Percentiles rank a stretch among this genome's conserved stretches.
These are phyloP conservation scores for Sebastes glaucus DNA, from an alignment of 2,797 vertebrate species.

Conservation along the genomic window DNA sequence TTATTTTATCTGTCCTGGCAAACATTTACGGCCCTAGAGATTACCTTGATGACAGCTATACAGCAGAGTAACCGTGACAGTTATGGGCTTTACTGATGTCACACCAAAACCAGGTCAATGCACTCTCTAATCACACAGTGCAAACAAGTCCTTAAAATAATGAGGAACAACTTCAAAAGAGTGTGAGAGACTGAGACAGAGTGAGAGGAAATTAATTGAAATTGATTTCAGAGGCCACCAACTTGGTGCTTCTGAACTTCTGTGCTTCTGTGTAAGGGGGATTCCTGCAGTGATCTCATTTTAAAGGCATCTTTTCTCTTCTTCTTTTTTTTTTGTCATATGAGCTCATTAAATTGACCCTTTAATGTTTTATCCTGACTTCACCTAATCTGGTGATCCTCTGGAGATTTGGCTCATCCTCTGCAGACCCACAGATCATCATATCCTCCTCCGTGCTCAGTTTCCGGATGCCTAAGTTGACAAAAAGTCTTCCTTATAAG, in stretches of 20 bases:
- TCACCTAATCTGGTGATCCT: slow-evolving; percentile 58
- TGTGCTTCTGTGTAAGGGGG: slow-evolving; percentile 45
- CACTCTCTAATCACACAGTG: slow-evolving; percentile 15
- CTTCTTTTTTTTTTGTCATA: slow-evolving; percentile 1
- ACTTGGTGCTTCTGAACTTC: slow-evolving; percentile 11
- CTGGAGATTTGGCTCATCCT: slow-evolving; percentile 32
- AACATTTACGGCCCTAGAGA: slow-evolving; percentile 44
- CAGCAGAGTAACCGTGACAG: not conserved
- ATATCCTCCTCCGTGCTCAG: not conserved
- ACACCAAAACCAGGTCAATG: not conserved
- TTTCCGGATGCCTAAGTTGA: slow-evolving; percentile 4
- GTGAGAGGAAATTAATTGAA: not conserved
- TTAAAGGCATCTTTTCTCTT: slow-evolving; percentile 26
- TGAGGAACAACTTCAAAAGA: slow-evolving; percentile 28
- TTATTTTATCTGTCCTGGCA: slow-evolving; percentile 28
- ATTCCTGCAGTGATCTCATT: slow-evolving; percentile 60
- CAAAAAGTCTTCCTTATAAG: slow-evolving; percentile 63
- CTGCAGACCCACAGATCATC: slow-evolving; percentile 2
- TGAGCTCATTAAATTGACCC: slow-evolving; percentile 14
- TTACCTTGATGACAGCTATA: slow-evolving; percentile 1
- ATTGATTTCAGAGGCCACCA: not conserved
- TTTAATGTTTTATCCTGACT: slow-evolving; percentile 32
- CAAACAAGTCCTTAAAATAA: slow-evolving; percentile 24
- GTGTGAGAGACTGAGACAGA: slow-evolving; percentile 2
- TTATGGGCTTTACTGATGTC: not conserved